Evolutionary conservation across 2,888 invertebrate species (phyloP), one percentile per base, ranked within the genome.

Genomic region (Limnephilus rhombicus): DNA sequence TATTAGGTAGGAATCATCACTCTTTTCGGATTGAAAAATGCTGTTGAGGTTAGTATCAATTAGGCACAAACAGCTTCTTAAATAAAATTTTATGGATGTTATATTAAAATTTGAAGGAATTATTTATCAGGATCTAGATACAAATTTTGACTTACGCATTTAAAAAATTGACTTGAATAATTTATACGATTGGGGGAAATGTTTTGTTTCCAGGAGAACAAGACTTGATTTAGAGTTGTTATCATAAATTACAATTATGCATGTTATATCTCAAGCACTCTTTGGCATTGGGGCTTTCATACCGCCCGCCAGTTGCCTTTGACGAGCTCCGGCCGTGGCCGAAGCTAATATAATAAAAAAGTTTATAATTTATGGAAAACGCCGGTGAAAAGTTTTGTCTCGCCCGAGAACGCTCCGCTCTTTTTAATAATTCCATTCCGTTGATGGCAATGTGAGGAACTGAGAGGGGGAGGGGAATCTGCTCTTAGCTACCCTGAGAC

Each of bases 301-400:
- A 37, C 34, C 87, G 80, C 31, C 31, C 81, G 68, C 87, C 53
- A 37, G 41, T 80, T 68, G 85, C 82, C 91, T 91, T 89, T 91
- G 91, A 91, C 86, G 91, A 91, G 89, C 89, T 49, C 82, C 37
- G 91, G n/a, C 83, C 89, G 80, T 37, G 88, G 83, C 88, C 83
- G 81, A 89, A 89, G 91, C 82, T 91, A 91, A 91, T 91, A 91
- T 91, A 91, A 91, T 91, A 91, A 91, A 91, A 91, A 91, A 91
- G 83, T 91, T 91, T 91, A 91, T 91, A 91, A 91, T 91, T 91
- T 91, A 91, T 91, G 91, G 91, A 91, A 91, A 91, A 91, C 85
- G 91, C 89, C 89, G 89, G 91, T 89, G 91, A 89, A 91, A 91
- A 91, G 89, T 88, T 91, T 91, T 68, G 91, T 89, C 91, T 89